Base-by-base conservation (phyloP, 2,888 invertebrate species). In the Nipponacmea schrenckii region DNA sequence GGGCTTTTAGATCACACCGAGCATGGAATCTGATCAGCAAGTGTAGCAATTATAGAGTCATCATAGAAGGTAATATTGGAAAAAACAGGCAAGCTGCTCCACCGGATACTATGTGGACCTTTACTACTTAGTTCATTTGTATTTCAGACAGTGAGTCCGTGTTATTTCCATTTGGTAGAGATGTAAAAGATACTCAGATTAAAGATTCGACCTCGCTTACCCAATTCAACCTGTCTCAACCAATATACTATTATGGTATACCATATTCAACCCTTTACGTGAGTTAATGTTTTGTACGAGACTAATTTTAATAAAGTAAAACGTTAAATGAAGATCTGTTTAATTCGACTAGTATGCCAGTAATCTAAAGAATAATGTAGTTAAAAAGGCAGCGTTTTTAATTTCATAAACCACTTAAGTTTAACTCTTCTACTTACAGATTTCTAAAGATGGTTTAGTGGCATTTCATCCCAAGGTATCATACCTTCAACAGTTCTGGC, bases 391-490 rank as follows among this genome's bases (percentile, higher is more conserved):
- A n/a, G n/a, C n/a, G n/a, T n/a, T n/a, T n/a, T n/a, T n/a, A n/a
- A n/a, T n/a, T n/a, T n/a, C 31, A 31, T 56, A 20, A 1, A 12
- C 17, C 10, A 56, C n/a, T n/a, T 10, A 10, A 24, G 24, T 56
- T 24, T 56, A 8, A 20, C 7, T 56, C 4, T 56, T 24, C 67
- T 44, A 27, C n/a, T 44, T 20, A 17, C 73, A 83, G 83, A 78
- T 83, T 8, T 75, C 76, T 24, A 78, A 78, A 67, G 78, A 81
- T 75, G 83, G 83, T 10, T 63, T 75, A 10, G 64, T 83, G 12
- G 71, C 76, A 20, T 80, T 81, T 45, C 69, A 73, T 39, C 65
- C 56, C 0, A 67, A 74, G 7, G 67, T 48, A 31, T 46, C 12
- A 62, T 74, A 71, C 64, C 20, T 56, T 56, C 56, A 20, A 24